Evolutionary conservation across 2,888 invertebrate genomes (phyloP).

Genomic region (Silvanus unidentatus): DNA sequence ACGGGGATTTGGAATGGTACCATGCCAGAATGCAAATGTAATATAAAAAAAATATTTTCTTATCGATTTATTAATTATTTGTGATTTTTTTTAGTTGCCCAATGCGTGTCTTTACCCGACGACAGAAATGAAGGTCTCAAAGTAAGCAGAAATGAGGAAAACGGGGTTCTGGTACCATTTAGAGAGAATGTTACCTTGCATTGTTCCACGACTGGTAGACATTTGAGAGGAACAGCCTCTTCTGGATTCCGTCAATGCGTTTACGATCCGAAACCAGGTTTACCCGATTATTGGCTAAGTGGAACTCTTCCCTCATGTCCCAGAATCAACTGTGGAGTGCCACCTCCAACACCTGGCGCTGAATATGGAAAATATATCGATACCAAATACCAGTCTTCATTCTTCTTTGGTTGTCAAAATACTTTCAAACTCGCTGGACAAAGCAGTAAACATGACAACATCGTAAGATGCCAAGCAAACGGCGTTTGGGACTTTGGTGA

Average conservation of each 20-base stretch:
- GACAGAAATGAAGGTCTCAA: slow-evolving; percentile 81
- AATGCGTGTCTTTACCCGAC: slow-evolving; percentile 84
- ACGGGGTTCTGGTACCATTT: slow-evolving; percentile 81
- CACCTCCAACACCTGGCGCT: slow-evolving; percentile 87
- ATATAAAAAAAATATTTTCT: slow-evolving; percentile 24
- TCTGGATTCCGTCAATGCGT: slow-evolving; percentile 90
- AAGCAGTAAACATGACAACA: slow-evolving; percentile 85
- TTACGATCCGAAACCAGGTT: slow-evolving; percentile 86
- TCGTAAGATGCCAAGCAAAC: slow-evolving; percentile 85
- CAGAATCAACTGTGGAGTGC: slow-evolving; percentile 84
- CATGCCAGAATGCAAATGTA: slow-evolving; percentile 89
- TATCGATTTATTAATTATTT: neutral
- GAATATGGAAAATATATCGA: slow-evolving; percentile 85
- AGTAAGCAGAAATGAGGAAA: slow-evolving; percentile 71
- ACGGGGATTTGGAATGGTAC: slow-evolving; percentile 92
- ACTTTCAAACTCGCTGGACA: slow-evolving; percentile 92
- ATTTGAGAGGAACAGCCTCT: slow-evolving; percentile 72
- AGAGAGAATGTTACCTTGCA: slow-evolving; percentile 83
- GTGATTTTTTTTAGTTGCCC: slow-evolving; percentile 61
- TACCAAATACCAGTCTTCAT: slow-evolving; percentile 86
- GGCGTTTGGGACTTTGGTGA: slow-evolving; percentile 98
- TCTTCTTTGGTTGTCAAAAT: slow-evolving; percentile 93
- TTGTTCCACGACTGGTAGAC: slow-evolving; percentile 72
- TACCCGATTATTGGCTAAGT: slow-evolving; percentile 87
- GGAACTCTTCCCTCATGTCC: slow-evolving; percentile 82